A percentile compares a stretch with the other conserved stretches of the same genome.
phyloP scores from a whole-genome alignment of 2,113 vertebrate genomes.

The Acrocephalus arundinaceus region DNA sequence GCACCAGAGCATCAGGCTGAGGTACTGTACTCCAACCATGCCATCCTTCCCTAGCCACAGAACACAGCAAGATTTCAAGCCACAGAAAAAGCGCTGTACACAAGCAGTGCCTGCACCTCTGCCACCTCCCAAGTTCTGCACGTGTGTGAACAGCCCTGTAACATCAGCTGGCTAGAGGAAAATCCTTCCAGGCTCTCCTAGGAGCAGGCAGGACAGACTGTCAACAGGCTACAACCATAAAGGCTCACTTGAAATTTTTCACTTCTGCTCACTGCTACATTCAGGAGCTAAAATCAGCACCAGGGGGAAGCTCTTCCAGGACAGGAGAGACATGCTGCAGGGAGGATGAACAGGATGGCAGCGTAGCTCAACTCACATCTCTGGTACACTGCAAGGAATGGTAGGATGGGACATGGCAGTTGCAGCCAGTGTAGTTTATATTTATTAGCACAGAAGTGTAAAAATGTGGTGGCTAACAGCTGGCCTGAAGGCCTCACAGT shows the following conservation, averaged over 20 bases:
- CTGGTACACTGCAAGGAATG: background rate
- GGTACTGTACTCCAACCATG: fast-evolving
- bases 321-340: background rate
- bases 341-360: fast-evolving
- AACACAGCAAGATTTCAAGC: fast-evolving
- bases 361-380: background rate
- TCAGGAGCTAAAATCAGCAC: background rate
- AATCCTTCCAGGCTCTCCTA: background rate
- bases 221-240: background rate
- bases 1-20: background rate
- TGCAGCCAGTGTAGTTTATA: constrained; percentile 33
- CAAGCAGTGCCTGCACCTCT: background rate
- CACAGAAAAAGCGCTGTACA: fast-evolving
- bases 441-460: constrained; percentile 61
- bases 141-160: fast-evolving
- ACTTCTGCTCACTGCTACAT: background rate
- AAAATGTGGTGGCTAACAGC: background rate
- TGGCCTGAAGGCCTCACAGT: background rate
- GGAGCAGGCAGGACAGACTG: background rate
- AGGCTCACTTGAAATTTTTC: background rate
- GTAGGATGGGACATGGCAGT: background rate
- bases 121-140: fast-evolving
- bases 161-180: background rate
- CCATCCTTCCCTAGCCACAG: background rate
- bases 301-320: background rate